A percentile compares a stretch with the other conserved stretches of the same genome.
These are phyloP conservation scores for Drosophila hamatofila DNA, from an alignment of 2,888 invertebrate species.

Conservation along the genomic window DNA sequence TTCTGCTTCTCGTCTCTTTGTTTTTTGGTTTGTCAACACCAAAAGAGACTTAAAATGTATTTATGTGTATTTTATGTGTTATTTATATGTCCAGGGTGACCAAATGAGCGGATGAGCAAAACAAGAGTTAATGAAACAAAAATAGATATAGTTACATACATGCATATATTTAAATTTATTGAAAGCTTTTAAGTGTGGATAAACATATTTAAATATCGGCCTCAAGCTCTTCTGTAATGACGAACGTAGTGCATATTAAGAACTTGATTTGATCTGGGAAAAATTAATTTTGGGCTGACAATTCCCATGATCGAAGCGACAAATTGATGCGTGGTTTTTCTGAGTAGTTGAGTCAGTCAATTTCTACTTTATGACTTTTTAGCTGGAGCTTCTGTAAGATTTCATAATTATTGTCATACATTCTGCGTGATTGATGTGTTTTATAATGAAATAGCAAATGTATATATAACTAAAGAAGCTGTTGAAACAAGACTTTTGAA, in stretches of 20 bases:
- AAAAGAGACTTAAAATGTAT: conserved; percentile 3
- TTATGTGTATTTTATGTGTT: neutral
- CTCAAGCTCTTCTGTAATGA: too few species aligned
- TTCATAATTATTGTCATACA: neutral
- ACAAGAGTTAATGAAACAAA: neutral
- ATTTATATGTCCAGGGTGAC: neutral
- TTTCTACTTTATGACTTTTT: too few species aligned
- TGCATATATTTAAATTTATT: neutral
- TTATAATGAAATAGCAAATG: neutral
- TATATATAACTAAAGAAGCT: too few species aligned
- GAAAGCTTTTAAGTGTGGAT: too few species aligned
- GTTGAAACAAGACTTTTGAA: too few species aligned
- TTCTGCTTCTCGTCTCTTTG: conserved; percentile 13
- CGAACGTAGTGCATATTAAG: neutral
- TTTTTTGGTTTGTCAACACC: neutral
- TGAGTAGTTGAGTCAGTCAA: too few species aligned
- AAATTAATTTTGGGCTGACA: neutral
- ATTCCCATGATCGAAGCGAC: neutral
- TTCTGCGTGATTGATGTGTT: too few species aligned
- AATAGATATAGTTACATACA: too few species aligned
- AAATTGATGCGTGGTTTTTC: too few species aligned
- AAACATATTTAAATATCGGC: neutral
- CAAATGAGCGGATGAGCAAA: neutral
- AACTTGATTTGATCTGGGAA: neutral
- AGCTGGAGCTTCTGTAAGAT: neutral